phyloP scores from a whole-genome alignment of 1,140 invertebrate species.

The Oreohelix idahoensis region DNA sequence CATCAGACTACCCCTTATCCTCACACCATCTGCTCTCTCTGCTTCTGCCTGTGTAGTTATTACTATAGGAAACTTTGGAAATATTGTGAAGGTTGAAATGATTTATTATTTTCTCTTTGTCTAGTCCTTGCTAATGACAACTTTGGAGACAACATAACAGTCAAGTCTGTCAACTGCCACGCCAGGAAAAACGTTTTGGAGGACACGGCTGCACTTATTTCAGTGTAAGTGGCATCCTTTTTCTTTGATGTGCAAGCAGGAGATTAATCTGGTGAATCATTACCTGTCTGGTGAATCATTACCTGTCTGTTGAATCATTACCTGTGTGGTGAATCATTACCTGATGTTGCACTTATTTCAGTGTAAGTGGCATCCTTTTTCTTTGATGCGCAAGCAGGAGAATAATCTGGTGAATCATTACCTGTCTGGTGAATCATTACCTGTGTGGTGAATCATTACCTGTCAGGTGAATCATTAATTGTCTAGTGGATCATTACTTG shows the following conservation, averaged over 20 bases:
- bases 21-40: too few species aligned
- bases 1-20: too few species aligned
- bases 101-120: neutral
- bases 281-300: too few species aligned
- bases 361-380: neutral
- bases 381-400: neutral
- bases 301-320: neutral
- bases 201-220: slow-evolving; percentile 26
- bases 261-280: neutral
- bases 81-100: too few species aligned
- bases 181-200: neutral
- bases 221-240: slow-evolving; percentile 26
- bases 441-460: neutral
- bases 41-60: too few species aligned
- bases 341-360: neutral
- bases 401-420: neutral
- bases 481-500: neutral
- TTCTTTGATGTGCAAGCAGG: neutral
- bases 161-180: slow-evolving; percentile 27
- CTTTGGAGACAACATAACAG: slow-evolving; percentile 25
- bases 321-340: neutral
- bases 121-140: slow-evolving; percentile 1
- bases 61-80: too few species aligned
- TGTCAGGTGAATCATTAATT: too few species aligned
- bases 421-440: too few species aligned